Conservation (phyloP, 1,140 invertebrate species). For the Monomorium pharaonis region DNA sequence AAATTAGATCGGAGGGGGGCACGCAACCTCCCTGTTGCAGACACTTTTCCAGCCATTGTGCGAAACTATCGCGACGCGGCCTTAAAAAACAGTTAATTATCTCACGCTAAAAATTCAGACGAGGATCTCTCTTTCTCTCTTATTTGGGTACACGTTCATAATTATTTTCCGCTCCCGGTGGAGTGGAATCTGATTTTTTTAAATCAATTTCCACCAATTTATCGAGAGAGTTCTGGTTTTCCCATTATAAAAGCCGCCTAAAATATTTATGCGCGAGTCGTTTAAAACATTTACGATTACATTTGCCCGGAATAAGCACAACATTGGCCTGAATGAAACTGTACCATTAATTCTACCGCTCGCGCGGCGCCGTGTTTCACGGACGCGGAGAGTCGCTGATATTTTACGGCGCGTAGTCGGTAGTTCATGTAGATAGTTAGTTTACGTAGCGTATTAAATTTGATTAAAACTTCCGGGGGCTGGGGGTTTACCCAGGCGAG, state of each 20-base stretch:
- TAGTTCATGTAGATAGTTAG: constrained; percentile 43
- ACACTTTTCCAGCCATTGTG: constrained; percentile 41
- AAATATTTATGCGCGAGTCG: neutral
- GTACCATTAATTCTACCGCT: neutral
- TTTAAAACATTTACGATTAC: neutral
- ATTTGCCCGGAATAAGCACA: neutral
- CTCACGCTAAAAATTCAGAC: neutral
- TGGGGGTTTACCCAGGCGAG: neutral
- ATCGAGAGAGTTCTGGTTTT: neutral
- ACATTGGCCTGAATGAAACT: neutral
- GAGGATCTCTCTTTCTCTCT: neutral
- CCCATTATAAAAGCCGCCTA: neutral
- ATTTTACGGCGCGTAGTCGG: constrained; percentile 29
- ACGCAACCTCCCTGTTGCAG: constrained; percentile 30
- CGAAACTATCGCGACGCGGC: constrained; percentile 25
- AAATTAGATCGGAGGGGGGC: constrained; percentile 43
- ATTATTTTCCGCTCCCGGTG: neutral
- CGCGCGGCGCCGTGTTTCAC: neutral
- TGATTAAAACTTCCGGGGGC: constrained; percentile 42
- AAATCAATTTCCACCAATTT: neutral
- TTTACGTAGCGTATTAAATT: constrained; percentile 50
- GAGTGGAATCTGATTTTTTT: neutral
- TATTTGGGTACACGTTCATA: neutral
- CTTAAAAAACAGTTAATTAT: constrained; percentile 5
- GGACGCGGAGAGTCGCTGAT: constrained; percentile 9